Percentiles rank a stretch among this genome's conserved stretches.
phyloP scores from a whole-genome alignment of 1,140 invertebrate genomes.

The Drosophila ananassae region DNA sequence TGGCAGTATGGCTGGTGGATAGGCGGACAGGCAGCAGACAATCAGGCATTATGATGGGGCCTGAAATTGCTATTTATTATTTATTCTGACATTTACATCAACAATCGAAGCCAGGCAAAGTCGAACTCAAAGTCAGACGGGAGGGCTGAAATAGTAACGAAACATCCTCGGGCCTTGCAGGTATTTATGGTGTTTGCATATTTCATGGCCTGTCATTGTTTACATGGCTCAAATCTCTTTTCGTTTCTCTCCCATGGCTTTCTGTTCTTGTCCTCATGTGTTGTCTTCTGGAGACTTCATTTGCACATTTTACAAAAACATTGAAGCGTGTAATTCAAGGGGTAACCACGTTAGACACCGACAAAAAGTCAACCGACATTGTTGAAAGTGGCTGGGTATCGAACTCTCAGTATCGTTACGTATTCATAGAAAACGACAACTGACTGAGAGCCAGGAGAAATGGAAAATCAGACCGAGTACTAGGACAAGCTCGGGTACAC shows the following conservation, averaged over 20 bases:
- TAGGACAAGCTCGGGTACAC: constrained; percentile 4
- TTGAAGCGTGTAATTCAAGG: constrained; percentile 70
- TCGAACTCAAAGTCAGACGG: constrained; percentile 25
- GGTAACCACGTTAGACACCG: constrained; percentile 27
- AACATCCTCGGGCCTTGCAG: constrained; percentile 28
- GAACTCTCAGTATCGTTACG: constrained; percentile 54
- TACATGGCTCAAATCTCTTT: constrained; percentile 49
- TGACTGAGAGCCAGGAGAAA: constrained; percentile 70
- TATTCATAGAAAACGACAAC: constrained; percentile 81
- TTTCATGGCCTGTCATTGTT: constrained; percentile 77
- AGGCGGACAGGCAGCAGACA: background rate
- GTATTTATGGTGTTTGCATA: constrained; percentile 66
- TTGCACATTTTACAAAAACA: constrained; percentile 78
- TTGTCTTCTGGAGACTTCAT: constrained; percentile 66
- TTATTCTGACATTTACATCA: constrained; percentile 77
- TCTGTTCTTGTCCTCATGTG: constrained; percentile 18
- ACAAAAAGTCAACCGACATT: constrained; percentile 55
- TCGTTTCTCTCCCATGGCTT: background rate
- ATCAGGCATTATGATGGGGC: constrained; percentile 18
- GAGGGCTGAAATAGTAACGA: constrained; percentile 20
- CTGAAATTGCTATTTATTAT: constrained; percentile 68
- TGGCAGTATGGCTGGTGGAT: background rate
- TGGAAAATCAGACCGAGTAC: constrained; percentile 69
- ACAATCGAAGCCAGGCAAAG: constrained; percentile 57
- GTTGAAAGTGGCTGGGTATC: constrained; percentile 44